Evolutionary conservation across 2,797 vertebrate genomes (phyloP).

Genomic region (Echiichthys vipera): DNA sequence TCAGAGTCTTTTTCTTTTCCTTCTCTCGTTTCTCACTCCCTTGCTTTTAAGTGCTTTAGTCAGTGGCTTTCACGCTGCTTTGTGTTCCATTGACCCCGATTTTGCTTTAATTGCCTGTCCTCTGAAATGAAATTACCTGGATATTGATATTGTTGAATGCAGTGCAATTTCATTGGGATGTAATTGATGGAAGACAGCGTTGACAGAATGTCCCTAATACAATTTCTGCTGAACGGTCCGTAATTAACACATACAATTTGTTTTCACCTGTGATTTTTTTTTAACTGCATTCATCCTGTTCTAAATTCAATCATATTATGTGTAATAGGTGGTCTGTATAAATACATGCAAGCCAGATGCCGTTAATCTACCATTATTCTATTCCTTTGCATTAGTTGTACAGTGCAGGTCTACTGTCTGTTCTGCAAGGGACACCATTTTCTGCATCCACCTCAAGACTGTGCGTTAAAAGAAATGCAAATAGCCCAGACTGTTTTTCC

Average conservation of each 20-base stretch:
- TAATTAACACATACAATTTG: conserved; percentile 75
- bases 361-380: background rate
- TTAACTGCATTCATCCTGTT: conserved; percentile 30
- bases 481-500: too few relatives aligned
- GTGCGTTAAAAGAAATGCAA: too few relatives aligned
- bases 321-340: conserved; percentile 11
- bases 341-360: conserved; percentile 9
- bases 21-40: conserved; percentile 80
- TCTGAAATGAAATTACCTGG: conserved; percentile 84
- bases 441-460: too few relatives aligned
- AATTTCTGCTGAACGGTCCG: conserved; percentile 64
- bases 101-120: conserved; percentile 83
- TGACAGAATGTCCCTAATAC: conserved; percentile 71
- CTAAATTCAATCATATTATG: conserved; percentile 43
- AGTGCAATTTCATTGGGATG: conserved; percentile 70
- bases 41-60: conserved; percentile 82
- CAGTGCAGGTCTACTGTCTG: too few relatives aligned
- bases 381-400: background rate
- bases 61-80: conserved; percentile 81
- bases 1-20: conserved; percentile 78
- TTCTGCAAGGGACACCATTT: too few relatives aligned
- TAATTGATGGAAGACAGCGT: conserved; percentile 71
- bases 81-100: conserved; percentile 83
- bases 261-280: conserved; percentile 52
- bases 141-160: conserved; percentile 84